Conservation (phyloP, 64 coral and sea anemone species). For the Cladopsammia gracilis region DNA sequence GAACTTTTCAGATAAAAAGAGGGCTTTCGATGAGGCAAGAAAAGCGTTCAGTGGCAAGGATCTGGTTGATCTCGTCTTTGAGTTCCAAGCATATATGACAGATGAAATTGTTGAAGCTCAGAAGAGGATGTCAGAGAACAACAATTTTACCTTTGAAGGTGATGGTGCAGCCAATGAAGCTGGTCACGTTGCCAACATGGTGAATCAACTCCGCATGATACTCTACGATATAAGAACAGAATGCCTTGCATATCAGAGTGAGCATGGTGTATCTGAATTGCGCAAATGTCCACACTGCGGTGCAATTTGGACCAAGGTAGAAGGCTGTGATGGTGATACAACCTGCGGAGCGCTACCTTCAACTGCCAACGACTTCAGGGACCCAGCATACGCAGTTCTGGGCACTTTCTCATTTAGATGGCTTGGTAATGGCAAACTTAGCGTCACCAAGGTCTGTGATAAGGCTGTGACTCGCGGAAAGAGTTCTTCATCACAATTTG, state of each 20-base stretch:
- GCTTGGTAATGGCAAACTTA: background rate
- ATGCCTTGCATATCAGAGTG: constrained; percentile 53
- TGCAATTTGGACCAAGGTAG: constrained; percentile 14
- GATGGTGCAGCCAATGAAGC: constrained; percentile 64
- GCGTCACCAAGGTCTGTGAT: background rate
- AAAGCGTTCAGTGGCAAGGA: constrained; percentile 24
- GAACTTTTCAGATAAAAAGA: constrained; percentile 9
- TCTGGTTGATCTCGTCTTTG: constrained; percentile 58
- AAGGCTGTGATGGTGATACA: constrained; percentile 5
- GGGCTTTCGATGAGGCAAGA: background rate
- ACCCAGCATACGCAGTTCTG: constrained; percentile 15
- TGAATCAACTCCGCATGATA: constrained; percentile 56
- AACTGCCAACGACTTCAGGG: constrained; percentile 13
- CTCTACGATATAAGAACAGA: constrained; percentile 55
- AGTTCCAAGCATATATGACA: constrained; percentile 64
- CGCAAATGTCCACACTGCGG: constrained; percentile 25
- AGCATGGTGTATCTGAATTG: constrained; percentile 49
- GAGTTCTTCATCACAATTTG: background rate
- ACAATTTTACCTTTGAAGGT: constrained; percentile 51
- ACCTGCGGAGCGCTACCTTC: background rate
- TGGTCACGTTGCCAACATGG: constrained; percentile 58
- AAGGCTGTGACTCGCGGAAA: background rate
- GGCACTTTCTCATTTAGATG: constrained; percentile 25
- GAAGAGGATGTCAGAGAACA: constrained; percentile 45
- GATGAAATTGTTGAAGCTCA: constrained; percentile 63